phyloP scores from a whole-genome alignment of 2,113 vertebrate genomes.

The Vimba vimba region DNA sequence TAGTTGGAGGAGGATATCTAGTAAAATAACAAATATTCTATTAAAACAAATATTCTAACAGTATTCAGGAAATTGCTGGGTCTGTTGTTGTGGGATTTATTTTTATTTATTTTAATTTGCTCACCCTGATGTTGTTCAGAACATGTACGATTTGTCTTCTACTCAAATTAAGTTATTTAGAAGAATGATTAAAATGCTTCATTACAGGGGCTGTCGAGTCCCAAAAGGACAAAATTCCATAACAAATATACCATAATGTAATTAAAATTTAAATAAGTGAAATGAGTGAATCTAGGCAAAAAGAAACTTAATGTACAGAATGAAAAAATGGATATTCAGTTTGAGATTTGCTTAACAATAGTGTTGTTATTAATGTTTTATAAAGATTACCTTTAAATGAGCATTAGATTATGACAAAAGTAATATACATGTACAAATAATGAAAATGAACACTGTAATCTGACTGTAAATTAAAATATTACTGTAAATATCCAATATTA shows the following conservation, averaged over 20 bases:
- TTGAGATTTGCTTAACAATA: neutral
- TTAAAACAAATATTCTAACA: neutral
- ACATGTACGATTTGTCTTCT: neutral
- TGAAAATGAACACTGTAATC: neutral
- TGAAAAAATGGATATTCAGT: neutral
- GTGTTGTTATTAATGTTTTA: neutral
- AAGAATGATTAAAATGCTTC: neutral
- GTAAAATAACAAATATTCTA: neutral
- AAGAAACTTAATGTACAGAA: neutral
- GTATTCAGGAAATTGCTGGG: neutral
- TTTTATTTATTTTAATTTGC: neutral
- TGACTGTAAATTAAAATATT: neutral
- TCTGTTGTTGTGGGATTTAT: neutral
- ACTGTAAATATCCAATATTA: neutral
- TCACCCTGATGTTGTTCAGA: neutral
- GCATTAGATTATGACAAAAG: neutral
- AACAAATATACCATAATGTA: neutral
- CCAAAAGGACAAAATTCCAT: neutral
- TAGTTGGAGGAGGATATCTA: neutral
- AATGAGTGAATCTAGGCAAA: neutral
- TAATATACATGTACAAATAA: neutral
- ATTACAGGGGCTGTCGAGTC: neutral
- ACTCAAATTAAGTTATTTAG: neutral
- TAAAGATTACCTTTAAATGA: neutral
- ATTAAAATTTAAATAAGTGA: too few species aligned